These are phyloP conservation scores for Auanema sp. DNA, from an alignment of 2,888 invertebrate species.

Conservation along the genomic window DNA sequence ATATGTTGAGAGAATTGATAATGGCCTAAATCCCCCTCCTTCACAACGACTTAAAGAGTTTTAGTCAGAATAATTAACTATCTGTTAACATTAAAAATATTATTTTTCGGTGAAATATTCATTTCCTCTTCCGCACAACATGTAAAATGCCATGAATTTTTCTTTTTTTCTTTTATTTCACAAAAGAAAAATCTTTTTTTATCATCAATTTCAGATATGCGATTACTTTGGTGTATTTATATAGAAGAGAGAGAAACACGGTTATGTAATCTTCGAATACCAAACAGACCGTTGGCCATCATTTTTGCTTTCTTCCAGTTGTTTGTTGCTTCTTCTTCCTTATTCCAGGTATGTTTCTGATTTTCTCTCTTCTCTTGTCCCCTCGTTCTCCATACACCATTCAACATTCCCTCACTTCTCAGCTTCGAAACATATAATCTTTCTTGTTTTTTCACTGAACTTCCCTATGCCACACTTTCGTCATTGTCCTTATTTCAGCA, in stretches of 20 bases:
- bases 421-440: not conserved
- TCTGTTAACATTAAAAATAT: not conserved
- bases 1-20: no score
- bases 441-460: not conserved
- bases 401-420: no score
- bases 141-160: not conserved
- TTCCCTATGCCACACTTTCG: not conserved
- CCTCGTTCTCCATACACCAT: no score
- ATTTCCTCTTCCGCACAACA: not conserved
- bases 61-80: not conserved
- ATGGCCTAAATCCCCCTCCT: not conserved
- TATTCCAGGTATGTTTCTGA: conserved; percentile 50
- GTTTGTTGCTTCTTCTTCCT: conserved; percentile 44
- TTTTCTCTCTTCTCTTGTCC: no score
- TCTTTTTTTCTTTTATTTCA: not conserved
- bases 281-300: conserved; percentile 46
- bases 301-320: conserved; percentile 50
- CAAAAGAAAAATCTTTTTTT: not conserved
- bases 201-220: conserved; percentile 29
- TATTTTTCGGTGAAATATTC: not conserved
- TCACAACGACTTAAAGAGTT: not conserved
- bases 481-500: conserved; percentile 44
- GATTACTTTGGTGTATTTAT: conserved; percentile 46
- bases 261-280: conserved; percentile 42
- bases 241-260: conserved; percentile 54